These are phyloP conservation scores for Pangasius krempfi DNA, from an alignment of 2,797 vertebrate genomes.

Conservation along the genomic window DNA sequence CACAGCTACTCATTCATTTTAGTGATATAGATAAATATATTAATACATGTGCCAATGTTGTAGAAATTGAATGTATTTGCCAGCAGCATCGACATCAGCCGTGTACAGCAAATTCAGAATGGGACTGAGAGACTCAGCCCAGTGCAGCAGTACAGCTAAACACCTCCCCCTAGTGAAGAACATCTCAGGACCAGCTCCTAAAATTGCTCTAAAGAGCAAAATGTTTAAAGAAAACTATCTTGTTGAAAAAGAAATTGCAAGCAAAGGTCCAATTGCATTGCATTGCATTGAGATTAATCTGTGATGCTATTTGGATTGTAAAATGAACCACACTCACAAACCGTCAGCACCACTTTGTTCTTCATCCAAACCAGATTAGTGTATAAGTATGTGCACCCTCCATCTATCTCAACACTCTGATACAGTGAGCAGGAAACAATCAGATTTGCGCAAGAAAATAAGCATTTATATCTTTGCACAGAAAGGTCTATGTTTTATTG, in stretches of 20 bases:
- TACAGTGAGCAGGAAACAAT: neutral
- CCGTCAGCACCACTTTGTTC: neutral
- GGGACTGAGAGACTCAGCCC: slow-evolving; percentile 2
- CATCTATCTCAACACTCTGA: neutral
- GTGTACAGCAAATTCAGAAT: neutral
- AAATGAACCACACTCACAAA: neutral
- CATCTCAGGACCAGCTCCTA: neutral
- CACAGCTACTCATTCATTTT: neutral
- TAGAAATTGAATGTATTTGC: neutral
- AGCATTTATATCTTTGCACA: neutral
- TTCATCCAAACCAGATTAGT: too few species aligned
- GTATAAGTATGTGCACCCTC: neutral
- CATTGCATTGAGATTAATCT: neutral
- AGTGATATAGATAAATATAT: neutral
- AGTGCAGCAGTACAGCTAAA: slow-evolving; percentile 71
- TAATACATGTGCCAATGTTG: neutral
- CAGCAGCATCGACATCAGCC: slow-evolving; percentile 1
- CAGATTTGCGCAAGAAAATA: neutral
- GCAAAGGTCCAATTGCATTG: neutral
- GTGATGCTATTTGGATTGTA: neutral
- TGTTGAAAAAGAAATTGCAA: neutral
- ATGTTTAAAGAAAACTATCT: neutral
- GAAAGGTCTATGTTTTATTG: slow-evolving; percentile 29
- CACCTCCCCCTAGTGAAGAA: slow-evolving; percentile 78
- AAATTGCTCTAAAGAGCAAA: neutral